Base-by-base conservation (phyloP, 1,140 invertebrate species). In the Metaphire vulgaris region DNA sequence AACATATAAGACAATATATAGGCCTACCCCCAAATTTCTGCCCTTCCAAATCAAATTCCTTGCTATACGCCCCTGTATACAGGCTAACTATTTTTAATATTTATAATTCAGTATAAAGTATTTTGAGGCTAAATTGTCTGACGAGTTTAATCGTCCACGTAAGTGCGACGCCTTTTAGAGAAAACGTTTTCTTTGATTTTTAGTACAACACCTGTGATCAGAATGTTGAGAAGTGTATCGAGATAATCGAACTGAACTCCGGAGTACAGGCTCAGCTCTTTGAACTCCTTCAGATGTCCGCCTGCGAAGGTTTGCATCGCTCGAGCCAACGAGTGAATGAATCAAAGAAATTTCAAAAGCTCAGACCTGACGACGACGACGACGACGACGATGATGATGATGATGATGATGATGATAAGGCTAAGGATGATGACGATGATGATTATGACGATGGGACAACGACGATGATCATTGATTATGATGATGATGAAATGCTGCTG, bases 181-280 rank as follows among this genome's bases (percentile, higher is more conserved):
- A n/a, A n/a, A n/a, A n/a, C n/a, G n/a, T n/a, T n/a, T n/a, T n/a
- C n/a, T n/a, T n/a, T n/a, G n/a, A n/a, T n/a, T 21, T 56, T 56
- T 80, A 86, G 85, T 78, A 83, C 30, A 86, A 85, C 78, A 82
- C 85, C n/a, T 84, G 83, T 81, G 85, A 86, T 74, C 84, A 85
- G 77, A 86, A 86, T 81, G 82, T 85, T 14, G 84, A 83, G 0
- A 72, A 82, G n/a, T 82, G 84, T 74, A 84, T 84, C 81, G 84
- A 85, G 77, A 82, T 86, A 34, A 82, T 86, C 69, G 85, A 85
- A 76, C 81, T 86, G 66, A 85, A 84, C 80, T 83, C 83, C 79
- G 83, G 82, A 76, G 83, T 86, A 71, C 85, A 86, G 79, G 82
- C 83, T 14, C 83, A 86, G 75, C 82, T 86, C 68, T 86, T 86